Evolutionary conservation across 2,113 vertebrate genomes (phyloP).

Genomic region (Odontesthes bonariensis): DNA sequence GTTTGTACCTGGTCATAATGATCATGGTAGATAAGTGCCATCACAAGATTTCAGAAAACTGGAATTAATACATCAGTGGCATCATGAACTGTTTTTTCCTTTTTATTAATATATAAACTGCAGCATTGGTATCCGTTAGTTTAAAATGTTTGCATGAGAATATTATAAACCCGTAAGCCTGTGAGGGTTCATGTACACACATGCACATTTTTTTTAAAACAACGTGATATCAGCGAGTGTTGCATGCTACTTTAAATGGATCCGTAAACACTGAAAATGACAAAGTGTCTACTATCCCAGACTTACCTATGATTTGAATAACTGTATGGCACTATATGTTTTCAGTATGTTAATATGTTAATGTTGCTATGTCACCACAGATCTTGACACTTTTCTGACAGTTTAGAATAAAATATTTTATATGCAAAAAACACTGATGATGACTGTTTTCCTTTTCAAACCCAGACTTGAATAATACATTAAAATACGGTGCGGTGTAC

Average conservation of each 20-base stretch:
- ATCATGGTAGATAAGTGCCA: slow-evolving; percentile 9
- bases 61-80: slow-evolving; percentile 4
- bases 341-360: slow-evolving; percentile 46
- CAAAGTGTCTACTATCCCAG: slow-evolving; percentile 34
- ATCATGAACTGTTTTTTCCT: slow-evolving; percentile 8
- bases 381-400: slow-evolving; percentile 58
- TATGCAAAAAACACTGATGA: slow-evolving; percentile 26
- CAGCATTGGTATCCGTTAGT: neutral
- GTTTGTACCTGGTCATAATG: slow-evolving; percentile 10
- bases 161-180: slow-evolving; percentile 6
- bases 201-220: slow-evolving; percentile 7
- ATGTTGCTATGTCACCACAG: slow-evolving; percentile 47
- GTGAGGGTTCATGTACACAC: slow-evolving; percentile 14
- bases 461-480: too few relatives aligned
- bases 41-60: neutral
- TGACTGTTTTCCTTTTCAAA: neutral
- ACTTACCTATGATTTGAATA: slow-evolving; percentile 48
- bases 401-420: slow-evolving; percentile 76
- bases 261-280: slow-evolving; percentile 3
- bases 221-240: slow-evolving; percentile 35
- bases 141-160: slow-evolving; percentile 28
- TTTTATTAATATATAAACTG: neutral
- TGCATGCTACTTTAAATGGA: slow-evolving; percentile 70
- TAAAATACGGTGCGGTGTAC: too few relatives aligned
- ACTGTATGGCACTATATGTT: slow-evolving; percentile 37